Evolutionary conservation across 2,113 vertebrate genomes (phyloP).

Genomic region (Pluvialis apricaria): DNA sequence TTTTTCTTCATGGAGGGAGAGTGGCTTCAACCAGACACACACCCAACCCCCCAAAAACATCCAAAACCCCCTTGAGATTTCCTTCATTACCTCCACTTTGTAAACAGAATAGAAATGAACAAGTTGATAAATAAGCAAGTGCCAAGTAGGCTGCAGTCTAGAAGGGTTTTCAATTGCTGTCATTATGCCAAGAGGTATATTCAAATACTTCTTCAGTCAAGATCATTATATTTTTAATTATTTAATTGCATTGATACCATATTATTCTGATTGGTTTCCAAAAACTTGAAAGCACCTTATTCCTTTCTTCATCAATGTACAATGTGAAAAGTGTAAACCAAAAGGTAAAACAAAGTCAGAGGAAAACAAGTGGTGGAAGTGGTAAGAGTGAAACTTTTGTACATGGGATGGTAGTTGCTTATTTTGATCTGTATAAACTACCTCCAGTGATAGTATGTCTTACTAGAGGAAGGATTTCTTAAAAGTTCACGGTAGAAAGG

Average conservation of each 20-base stretch:
- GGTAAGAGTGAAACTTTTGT: not conserved
- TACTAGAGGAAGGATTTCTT: not conserved
- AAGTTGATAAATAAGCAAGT: slow-evolving; percentile 25
- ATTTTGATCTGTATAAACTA: not conserved
- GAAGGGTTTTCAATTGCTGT: slow-evolving; percentile 20
- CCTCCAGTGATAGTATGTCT: not conserved
- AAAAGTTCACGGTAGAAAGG: not conserved
- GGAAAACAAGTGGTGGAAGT: not conserved
- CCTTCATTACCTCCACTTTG: slow-evolving; percentile 8
- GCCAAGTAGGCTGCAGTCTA: not conserved
- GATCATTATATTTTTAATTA: slow-evolving; percentile 47
- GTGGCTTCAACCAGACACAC: not conserved
- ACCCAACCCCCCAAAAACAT: not conserved
- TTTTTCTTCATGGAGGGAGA: not conserved
- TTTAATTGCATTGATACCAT: not conserved
- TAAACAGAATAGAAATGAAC: slow-evolving; percentile 30
- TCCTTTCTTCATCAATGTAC: not conserved
- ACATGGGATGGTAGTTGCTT: not conserved
- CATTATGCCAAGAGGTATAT: slow-evolving; percentile 33
- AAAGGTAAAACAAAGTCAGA: not conserved
- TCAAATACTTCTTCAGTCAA: slow-evolving; percentile 62
- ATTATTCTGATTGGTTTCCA: not conserved
- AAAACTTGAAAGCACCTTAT: not conserved
- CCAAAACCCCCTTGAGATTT: not conserved
- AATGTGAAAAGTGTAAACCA: not conserved